Evolutionary conservation across 1,140 invertebrate species (phyloP).

Genomic region (Chironomus tepperi): DNA sequence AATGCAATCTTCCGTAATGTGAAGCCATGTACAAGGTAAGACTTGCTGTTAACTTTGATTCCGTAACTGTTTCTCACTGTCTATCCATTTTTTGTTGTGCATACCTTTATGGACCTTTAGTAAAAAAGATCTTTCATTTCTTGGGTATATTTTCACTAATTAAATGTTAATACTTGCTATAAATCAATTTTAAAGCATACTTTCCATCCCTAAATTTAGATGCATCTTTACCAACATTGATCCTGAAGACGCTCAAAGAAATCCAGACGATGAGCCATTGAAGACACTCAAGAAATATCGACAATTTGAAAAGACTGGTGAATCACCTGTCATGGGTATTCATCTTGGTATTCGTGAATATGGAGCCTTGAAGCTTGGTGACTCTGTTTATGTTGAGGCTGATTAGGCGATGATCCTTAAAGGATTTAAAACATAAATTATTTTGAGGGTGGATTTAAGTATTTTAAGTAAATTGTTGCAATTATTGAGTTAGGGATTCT

Average conservation of each 20-base stretch:
- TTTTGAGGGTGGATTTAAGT: too few species aligned
- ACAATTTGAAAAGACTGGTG: slow-evolving; percentile 25
- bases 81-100: too few species aligned
- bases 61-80: too few species aligned
- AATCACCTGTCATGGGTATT: slow-evolving; percentile 20
- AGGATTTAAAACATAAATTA: too few species aligned
- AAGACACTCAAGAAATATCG: slow-evolving; percentile 42
- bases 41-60: too few species aligned
- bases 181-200: not conserved
- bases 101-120: not conserved
- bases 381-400: slow-evolving; percentile 23
- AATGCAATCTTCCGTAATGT: slow-evolving; percentile 49
- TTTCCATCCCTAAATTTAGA: slow-evolving; percentile 27
- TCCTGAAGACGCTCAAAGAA: slow-evolving; percentile 44
- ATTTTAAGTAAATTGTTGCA: too few species aligned
- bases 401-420: not conserved
- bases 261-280: slow-evolving; percentile 45
- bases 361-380: slow-evolving; percentile 16
- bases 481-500: too few species aligned
- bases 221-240: slow-evolving; percentile 52
- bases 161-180: not conserved
- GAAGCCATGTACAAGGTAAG: slow-evolving; percentile 52
- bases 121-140: not conserved
- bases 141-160: not conserved
- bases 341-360: slow-evolving; percentile 11